These are phyloP conservation scores for Campylomormyrus numenius DNA, from an alignment of 2,113 vertebrate genomes.

Conservation along the genomic window DNA sequence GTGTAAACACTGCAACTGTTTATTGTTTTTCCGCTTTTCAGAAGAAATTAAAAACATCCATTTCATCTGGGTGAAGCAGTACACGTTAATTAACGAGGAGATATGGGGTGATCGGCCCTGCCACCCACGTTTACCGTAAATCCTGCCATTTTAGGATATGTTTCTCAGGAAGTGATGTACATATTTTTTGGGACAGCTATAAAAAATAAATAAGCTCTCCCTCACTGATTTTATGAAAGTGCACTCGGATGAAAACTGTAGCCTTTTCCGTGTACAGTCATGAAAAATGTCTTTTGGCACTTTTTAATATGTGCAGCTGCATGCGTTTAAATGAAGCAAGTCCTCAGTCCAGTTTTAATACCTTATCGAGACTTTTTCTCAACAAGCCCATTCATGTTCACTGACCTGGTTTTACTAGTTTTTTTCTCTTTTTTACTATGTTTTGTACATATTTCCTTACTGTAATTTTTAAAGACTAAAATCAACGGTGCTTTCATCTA, in stretches of 20 bases:
- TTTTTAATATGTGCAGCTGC: not conserved
- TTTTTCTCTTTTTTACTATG: not conserved
- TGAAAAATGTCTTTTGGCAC: constrained; percentile 1
- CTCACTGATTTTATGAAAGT: not conserved
- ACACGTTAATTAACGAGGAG: not conserved
- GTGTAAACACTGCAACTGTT: constrained; percentile 25
- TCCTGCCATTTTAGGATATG: not conserved
- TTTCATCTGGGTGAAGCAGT: not conserved
- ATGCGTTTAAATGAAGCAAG: not conserved
- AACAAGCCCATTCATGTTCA: not conserved
- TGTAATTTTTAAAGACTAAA: not conserved
- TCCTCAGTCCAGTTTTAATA: not conserved
- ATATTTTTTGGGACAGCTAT: not conserved
- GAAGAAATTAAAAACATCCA: not conserved
- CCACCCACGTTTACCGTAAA: not conserved
- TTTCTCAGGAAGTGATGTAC: not conserved
- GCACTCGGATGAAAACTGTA: not conserved
- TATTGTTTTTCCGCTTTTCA: constrained; percentile 17
- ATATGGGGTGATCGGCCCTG: no score
- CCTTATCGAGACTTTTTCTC: not conserved
- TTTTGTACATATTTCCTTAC: not conserved
- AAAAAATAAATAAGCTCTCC: not conserved
- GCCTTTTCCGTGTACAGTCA: not conserved
- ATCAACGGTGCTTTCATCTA: not conserved
- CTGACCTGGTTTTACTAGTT: not conserved